Evolutionary conservation across 2,888 invertebrate species (phyloP).

Genomic region (Leptopterna dolabrata): DNA sequence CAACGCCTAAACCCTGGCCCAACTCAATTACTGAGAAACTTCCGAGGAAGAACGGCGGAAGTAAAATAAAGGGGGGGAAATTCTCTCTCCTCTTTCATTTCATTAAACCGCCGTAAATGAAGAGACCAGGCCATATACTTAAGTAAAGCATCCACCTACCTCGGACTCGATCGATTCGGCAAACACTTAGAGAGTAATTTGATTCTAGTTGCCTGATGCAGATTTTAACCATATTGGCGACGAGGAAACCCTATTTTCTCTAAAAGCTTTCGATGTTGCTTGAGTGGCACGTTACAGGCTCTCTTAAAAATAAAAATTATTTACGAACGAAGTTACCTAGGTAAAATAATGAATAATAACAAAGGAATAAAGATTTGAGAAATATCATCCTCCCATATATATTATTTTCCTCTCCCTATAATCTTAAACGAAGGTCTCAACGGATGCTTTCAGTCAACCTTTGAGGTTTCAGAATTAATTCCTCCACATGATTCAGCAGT

Average conservation of each 20-base stretch:
- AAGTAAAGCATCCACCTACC: constrained; percentile 38
- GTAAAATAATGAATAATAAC: background rate
- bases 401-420: too few species aligned
- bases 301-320: background rate
- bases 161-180: constrained; percentile 19
- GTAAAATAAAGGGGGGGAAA: background rate
- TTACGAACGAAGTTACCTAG: background rate
- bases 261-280: constrained; percentile 16
- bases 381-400: too few species aligned
- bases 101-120: background rate
- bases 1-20: background rate
- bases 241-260: constrained; percentile 13
- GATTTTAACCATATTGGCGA: constrained; percentile 17
- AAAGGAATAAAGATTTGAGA: too few species aligned
- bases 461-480: too few species aligned
- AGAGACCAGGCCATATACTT: constrained; percentile 6
- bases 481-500: too few species aligned
- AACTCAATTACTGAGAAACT: constrained; percentile 24
- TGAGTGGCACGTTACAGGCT: background rate
- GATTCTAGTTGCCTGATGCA: constrained; percentile 25
- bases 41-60: background rate
- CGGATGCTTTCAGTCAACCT: too few species aligned
- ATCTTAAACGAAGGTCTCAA: too few species aligned
- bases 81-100: constrained; percentile 24
- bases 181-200: constrained; percentile 35